Conservation (phyloP, 2,888 invertebrate species). For the Lamellibrachia satsuma region DNA sequence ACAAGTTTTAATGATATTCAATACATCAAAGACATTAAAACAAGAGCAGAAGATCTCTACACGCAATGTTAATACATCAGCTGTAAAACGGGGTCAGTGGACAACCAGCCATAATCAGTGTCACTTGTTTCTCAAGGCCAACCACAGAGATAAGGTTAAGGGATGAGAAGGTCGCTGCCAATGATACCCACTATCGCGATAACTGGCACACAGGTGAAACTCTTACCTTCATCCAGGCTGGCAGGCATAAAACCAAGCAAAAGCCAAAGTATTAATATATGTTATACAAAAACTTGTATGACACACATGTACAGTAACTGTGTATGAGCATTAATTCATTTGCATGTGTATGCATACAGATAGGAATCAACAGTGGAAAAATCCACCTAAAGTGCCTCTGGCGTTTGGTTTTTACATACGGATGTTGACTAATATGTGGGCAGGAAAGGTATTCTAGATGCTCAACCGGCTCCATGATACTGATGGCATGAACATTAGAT, state of each 20-base stretch:
- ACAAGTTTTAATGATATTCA: no score
- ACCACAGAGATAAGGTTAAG: constrained; percentile 3
- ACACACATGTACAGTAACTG: background rate
- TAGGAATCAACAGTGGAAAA: background rate
- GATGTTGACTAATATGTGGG: background rate
- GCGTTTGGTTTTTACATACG: background rate
- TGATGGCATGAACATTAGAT: background rate
- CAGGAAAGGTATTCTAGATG: background rate
- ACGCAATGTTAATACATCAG: background rate
- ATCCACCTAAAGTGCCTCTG: background rate
- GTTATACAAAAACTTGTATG: background rate
- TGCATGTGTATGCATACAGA: constrained; percentile 13
- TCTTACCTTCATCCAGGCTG: constrained; percentile 10
- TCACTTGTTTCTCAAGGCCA: background rate
- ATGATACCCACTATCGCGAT: constrained; percentile 7
- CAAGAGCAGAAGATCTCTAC: background rate
- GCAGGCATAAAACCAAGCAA: background rate
- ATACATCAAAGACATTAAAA: background rate
- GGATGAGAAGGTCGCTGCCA: background rate
- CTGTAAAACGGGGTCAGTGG: background rate
- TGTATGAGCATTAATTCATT: background rate
- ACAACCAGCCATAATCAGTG: background rate
- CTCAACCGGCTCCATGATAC: no score
- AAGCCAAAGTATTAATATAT: background rate
- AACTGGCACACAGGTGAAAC: background rate